phyloP scores from a whole-genome alignment of 2,888 invertebrate species.

The Apamea anceps region DNA sequence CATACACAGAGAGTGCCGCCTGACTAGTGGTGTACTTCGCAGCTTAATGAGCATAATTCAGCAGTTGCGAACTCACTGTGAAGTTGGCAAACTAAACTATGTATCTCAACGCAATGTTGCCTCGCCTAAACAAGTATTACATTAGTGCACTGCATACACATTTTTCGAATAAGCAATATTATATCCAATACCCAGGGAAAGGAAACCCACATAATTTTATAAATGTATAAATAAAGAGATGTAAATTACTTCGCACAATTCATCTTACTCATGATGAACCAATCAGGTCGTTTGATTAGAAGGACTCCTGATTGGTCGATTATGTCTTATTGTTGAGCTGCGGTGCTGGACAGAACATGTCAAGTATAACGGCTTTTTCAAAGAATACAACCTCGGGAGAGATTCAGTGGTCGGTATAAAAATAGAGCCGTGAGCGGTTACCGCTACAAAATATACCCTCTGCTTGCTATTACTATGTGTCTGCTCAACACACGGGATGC shows the following conservation, averaged over 20 bases:
- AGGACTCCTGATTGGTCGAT: constrained; percentile 23
- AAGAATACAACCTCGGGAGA: constrained; percentile 67
- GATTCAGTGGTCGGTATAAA: constrained; percentile 82
- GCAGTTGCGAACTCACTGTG: constrained; percentile 19
- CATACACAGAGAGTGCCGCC: background rate
- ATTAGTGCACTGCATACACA: constrained; percentile 26
- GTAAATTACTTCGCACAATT: constrained; percentile 39
- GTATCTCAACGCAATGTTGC: constrained; percentile 3
- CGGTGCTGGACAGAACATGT: constrained; percentile 39
- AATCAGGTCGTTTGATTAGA: constrained; percentile 42
- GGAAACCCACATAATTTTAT: constrained; percentile 53
- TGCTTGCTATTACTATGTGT: constrained; percentile 69
- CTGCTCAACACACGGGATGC: constrained; percentile 29
- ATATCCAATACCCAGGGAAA: constrained; percentile 48
- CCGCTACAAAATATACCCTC: constrained; percentile 78
- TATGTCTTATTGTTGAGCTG: constrained; percentile 17
- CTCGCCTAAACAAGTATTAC: constrained; percentile 29
- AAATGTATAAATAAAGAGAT: constrained; percentile 58
- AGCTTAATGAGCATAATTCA: constrained; percentile 8
- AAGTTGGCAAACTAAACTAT: constrained; percentile 31
- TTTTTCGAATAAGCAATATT: constrained; percentile 36
- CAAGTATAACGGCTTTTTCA: constrained; percentile 68
- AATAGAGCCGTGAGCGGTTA: constrained; percentile 82
- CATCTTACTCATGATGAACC: constrained; percentile 27
- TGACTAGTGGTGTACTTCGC: background rate